A percentile compares a stretch with the other conserved stretches of the same genome.
Conservation (phyloP, 2,113 vertebrate species). For the Anolis sagrei region DNA sequence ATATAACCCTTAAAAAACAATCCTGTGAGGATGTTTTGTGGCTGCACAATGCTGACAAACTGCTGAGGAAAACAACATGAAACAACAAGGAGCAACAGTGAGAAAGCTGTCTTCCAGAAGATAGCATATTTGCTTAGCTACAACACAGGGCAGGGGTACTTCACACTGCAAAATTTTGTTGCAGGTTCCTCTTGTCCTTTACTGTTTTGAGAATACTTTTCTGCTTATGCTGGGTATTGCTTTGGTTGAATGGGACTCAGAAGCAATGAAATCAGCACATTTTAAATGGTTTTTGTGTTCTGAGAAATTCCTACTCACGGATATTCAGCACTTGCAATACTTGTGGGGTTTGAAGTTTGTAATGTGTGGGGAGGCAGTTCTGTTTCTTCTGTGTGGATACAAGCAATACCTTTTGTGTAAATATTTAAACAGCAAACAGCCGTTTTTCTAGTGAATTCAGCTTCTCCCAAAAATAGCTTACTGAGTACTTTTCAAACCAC, state of each 20-base stretch:
- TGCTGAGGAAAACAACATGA: neutral
- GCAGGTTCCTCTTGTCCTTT: neutral
- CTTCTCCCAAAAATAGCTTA: neutral
- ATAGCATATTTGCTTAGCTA: neutral
- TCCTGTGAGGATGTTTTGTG: neutral
- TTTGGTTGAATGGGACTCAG: neutral
- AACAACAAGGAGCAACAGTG: neutral
- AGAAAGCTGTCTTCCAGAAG: too few species aligned
- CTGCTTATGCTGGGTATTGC: too few species aligned
- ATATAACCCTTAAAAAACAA: neutral
- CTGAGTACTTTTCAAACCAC: conserved; percentile 21
- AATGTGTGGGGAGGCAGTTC: neutral
- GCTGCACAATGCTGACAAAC: neutral
- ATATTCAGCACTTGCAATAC: neutral
- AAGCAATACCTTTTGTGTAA: conserved; percentile 40
- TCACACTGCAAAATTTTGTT: neutral
- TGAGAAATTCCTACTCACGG: neutral
- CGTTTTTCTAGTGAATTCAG: conserved; percentile 42
- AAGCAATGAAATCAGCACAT: neutral
- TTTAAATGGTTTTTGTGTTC: neutral
- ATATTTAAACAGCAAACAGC: conserved; percentile 55
- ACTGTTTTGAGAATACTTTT: neutral
- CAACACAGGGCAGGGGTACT: too few species aligned
- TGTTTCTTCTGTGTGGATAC: conserved; percentile 20
- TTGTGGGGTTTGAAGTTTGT: neutral